Percentiles rank a stretch among this genome's conserved stretches.
These are phyloP conservation scores for Melanostigma gelatinosum DNA, from an alignment of 2,113 vertebrate genomes.

Conservation along the genomic window DNA sequence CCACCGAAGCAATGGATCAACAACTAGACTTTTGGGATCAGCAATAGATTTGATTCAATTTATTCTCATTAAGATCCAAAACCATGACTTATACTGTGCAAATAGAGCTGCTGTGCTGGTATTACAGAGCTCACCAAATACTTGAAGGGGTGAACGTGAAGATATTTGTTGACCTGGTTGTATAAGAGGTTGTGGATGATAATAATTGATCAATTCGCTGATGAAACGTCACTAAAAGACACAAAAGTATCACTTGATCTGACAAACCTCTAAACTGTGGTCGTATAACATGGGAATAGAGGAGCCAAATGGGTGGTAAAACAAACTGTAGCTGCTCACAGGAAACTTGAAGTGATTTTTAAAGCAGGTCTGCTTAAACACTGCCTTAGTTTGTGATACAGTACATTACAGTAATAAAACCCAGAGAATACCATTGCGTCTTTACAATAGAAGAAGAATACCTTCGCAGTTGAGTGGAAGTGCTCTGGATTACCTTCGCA, in stretches of 20 bases:
- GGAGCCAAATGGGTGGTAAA: neutral
- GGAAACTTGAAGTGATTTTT: constrained; percentile 31
- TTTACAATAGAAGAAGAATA: constrained; percentile 30
- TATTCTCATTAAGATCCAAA: constrained; percentile 60
- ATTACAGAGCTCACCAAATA: constrained; percentile 24
- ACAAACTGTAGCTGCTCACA: neutral
- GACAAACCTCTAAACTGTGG: constrained; percentile 11
- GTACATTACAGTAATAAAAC: constrained; percentile 27
- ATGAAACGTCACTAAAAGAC: neutral
- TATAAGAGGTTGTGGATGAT: neutral
- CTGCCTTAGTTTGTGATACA: constrained; percentile 10
- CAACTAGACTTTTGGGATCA: constrained; percentile 58
- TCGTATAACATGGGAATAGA: constrained; percentile 4
- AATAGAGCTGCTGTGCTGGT: constrained; percentile 47
- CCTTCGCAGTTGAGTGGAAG: constrained; percentile 41
- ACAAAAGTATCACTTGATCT: neutral
- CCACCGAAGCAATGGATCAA: constrained; percentile 55
- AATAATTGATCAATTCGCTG: neutral
- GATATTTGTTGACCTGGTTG: neutral
- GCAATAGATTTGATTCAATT: constrained; percentile 60
- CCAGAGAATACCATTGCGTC: constrained; percentile 8
- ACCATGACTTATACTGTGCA: constrained; percentile 41
- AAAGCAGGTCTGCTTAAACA: constrained; percentile 33
- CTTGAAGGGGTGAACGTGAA: constrained; percentile 1
- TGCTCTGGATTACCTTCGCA: constrained; percentile 61